Evolutionary conservation across 2,113 vertebrate species (phyloP), one percentile per base, ranked within the genome.

Genomic region (Globicephala melas): DNA sequence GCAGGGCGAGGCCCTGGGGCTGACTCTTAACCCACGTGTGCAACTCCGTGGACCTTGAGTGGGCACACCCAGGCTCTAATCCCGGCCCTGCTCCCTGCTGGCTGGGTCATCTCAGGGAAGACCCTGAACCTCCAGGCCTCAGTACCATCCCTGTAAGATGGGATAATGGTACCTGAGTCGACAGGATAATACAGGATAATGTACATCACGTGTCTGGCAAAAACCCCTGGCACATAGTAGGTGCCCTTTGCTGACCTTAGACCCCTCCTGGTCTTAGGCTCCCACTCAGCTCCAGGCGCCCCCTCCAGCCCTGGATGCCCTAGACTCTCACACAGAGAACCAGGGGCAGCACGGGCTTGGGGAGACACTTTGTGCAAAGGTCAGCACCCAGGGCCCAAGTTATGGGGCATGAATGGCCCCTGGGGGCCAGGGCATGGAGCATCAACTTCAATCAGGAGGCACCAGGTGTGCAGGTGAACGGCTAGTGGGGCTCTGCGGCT

Each of bases 201-300:
- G 20, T 4, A 6, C 0, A 0, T 38, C 55, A 20, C 5, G 0
- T 18, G 21, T 21, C 31, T 55, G 25, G 33, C 63, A 23, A 44
- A 18, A 17, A 7, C 2, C 83, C 18, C n/a, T 6, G 80, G 31
- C 65, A 31, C 14, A 0, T 4, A 3, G 3, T 18, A 31, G 50
- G 71, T 2, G 3, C 58, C 12, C 58, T 71, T 4, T 11, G 68
- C 38, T 28, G 68, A 21, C 31, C 58, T 26, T 44, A 60, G 21
- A 6, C 18, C 38, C 76, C 12, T 5, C 12, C 41, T 47, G 0
- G 0, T 71, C 38, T 17, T 7, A 4, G 0, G 1, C 7, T 20
- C 70, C 58, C 13, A 2, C 47, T 18, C 41, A 26, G 31, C 28
- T 7, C 38, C 28, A 20, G 36, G 8, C 8, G 36, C 50, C 76